Evolutionary conservation across 2,113 vertebrate genomes (phyloP).

Genomic region (Mixornis gularis): DNA sequence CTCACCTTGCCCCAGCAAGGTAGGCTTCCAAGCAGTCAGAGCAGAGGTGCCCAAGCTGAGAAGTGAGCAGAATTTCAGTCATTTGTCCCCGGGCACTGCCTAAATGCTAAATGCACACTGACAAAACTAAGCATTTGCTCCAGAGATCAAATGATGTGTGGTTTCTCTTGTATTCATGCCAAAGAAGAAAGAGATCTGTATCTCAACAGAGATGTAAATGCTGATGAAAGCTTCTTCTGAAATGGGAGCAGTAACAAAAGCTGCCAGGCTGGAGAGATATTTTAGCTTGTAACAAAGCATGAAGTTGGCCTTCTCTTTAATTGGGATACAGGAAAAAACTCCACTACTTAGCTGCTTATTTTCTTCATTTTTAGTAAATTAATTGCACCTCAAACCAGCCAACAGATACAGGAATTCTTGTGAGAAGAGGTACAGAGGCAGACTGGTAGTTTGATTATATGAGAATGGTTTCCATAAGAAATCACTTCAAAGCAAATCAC

Average conservation of each 20-base stretch:
- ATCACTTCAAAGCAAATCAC: background rate
- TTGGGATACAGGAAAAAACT: background rate
- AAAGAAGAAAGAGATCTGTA: background rate
- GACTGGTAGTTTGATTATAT: background rate
- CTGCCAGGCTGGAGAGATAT: background rate
- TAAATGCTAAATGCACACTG: background rate
- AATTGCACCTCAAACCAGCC: background rate
- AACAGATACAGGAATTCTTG: background rate
- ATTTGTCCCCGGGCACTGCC: accelerated
- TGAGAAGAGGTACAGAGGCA: background rate
- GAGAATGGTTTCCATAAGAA: background rate
- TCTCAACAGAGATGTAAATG: background rate
- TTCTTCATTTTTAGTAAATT: background rate
- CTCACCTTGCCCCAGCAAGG: background rate
- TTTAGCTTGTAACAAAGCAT: background rate
- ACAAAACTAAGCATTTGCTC: background rate
- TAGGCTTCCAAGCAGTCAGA: background rate
- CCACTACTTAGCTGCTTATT: background rate
- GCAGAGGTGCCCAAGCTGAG: background rate
- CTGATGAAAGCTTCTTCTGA: background rate
- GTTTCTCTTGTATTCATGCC: background rate
- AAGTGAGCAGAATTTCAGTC: background rate
- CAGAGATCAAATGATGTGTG: background rate
- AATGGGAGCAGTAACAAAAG: background rate
- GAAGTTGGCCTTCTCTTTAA: background rate